These are phyloP conservation scores for Parus major DNA, from an alignment of 2,113 vertebrate species.

Conservation along the genomic window DNA sequence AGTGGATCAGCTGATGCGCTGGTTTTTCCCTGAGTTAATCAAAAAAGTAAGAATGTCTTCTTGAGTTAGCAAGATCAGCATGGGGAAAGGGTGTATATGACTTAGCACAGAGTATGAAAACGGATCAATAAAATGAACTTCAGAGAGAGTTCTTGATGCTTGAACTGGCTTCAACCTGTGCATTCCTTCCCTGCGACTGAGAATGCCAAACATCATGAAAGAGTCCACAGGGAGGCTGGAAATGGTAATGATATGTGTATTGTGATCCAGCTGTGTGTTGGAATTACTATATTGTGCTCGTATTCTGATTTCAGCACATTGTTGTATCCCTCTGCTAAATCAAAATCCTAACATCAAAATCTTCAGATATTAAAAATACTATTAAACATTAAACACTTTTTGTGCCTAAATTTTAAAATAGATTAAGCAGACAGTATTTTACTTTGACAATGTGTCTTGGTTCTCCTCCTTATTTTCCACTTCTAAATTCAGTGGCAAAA, in stretches of 20 bases:
- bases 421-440: not conserved
- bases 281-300: not conserved
- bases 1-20: not conserved
- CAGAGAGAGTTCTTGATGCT: not conserved
- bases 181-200: not conserved
- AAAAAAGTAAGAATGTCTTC: not conserved
- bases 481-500: not conserved
- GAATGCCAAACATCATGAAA: not conserved
- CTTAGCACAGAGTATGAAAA: not conserved
- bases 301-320: not conserved
- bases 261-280: not conserved
- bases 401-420: not conserved
- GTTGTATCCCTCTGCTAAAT: not conserved
- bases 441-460: not conserved
- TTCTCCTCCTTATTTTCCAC: not conserved
- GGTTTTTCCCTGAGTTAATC: not conserved
- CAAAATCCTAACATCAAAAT: not conserved
- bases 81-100: not conserved
- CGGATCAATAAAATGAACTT: not conserved
- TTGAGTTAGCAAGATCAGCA: not conserved
- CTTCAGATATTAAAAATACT: not conserved
- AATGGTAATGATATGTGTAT: not conserved
- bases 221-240: not conserved
- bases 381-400: not conserved
- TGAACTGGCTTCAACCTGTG: not conserved